Conservation (phyloP, 2,888 invertebrate species). For the Volucella bombylans region DNA sequence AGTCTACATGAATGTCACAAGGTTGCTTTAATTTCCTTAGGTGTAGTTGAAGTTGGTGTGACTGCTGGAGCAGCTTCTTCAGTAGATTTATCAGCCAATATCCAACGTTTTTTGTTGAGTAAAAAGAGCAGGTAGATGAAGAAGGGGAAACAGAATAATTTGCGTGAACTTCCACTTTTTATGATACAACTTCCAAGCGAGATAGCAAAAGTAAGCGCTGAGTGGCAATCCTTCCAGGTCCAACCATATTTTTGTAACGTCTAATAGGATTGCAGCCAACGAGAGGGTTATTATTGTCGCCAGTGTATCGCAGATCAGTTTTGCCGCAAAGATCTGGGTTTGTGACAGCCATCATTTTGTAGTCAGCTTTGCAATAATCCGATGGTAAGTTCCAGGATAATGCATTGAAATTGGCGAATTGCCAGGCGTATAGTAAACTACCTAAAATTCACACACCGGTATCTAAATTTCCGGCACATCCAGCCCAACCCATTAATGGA, state of each 20-base stretch:
- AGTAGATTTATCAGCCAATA: constrained; percentile 80
- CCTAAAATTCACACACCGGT: constrained; percentile 94
- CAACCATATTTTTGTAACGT: constrained; percentile 96
- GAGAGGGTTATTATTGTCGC: constrained; percentile 89
- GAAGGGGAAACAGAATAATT: constrained; percentile 94
- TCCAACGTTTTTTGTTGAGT: constrained; percentile 92
- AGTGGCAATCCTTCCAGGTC: constrained; percentile 94
- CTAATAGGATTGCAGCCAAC: constrained; percentile 90
- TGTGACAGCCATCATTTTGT: constrained; percentile 99
- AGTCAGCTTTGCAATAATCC: constrained; percentile 98
- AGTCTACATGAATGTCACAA: constrained; percentile 65
- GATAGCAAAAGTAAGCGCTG: constrained; percentile 95
- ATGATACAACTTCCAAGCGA: constrained; percentile 95
- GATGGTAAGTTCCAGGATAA: constrained; percentile 98
- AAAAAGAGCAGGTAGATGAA: constrained; percentile 97
- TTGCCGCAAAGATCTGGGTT: constrained; percentile 94
- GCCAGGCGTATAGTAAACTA: constrained; percentile 97
- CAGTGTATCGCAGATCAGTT: constrained; percentile 94
- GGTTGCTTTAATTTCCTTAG: too few relatives aligned
- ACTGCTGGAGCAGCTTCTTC: constrained; percentile 58
- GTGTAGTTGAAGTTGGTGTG: neutral
- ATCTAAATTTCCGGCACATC: constrained; percentile 90
- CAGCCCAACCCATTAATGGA: constrained; percentile 99
- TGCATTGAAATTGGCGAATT: constrained; percentile 99
- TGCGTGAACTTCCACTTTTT: constrained; percentile 93